phyloP scores from a whole-genome alignment of 2,113 vertebrate genomes.

The Paramormyrops kingsleyae region DNA sequence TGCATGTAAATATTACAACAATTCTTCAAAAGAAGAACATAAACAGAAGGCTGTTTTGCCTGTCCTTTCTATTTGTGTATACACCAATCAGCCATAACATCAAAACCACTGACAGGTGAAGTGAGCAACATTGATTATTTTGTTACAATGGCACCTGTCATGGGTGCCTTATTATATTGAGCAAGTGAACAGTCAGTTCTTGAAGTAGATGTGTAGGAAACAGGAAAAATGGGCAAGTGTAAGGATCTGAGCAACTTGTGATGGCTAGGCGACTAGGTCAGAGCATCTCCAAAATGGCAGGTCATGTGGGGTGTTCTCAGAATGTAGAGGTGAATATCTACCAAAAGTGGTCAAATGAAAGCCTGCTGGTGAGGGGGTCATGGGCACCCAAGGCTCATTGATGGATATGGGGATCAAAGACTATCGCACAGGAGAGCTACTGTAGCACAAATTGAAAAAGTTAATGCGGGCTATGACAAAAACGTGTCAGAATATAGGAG shows the following conservation, averaged over 20 bases:
- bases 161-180: background rate
- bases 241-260: background rate
- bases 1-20: background rate
- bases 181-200: background rate
- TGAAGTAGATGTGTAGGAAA: background rate
- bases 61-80: background rate
- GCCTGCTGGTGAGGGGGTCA: background rate
- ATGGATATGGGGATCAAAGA: background rate
- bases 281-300: background rate
- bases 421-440: background rate
- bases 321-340: background rate
- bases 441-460: background rate
- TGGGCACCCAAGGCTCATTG: background rate
- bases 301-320: background rate
- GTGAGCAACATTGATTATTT: background rate
- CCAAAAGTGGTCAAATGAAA: background rate
- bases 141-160: background rate
- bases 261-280: background rate
- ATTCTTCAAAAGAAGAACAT: background rate
- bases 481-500: background rate
- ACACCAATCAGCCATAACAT: background rate
- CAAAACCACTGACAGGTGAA: background rate
- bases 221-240: background rate
- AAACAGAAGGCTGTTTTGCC: background rate
- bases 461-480: background rate